A percentile compares a stretch with the other conserved stretches of the same genome.
phyloP scores from a whole-genome alignment of 1,140 invertebrate genomes.

The Drosophila orosa region DNA sequence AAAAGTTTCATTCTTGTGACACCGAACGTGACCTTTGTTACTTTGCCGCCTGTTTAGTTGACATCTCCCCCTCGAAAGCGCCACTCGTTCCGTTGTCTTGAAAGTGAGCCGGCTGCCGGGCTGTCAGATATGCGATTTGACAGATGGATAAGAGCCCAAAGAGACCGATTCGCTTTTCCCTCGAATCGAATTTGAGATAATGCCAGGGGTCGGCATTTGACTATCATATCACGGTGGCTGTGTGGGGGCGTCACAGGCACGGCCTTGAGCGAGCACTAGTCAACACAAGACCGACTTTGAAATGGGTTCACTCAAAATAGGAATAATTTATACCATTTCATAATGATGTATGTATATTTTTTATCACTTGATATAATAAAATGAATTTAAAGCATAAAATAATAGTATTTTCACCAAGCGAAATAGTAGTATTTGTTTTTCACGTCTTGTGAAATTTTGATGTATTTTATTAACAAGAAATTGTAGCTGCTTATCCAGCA shows the following conservation, averaged over 20 bases:
- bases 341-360: no score
- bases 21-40: constrained; percentile 73
- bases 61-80: constrained; percentile 46
- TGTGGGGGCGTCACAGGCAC: constrained; percentile 29
- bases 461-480: no score
- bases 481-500: neutral
- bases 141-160: constrained; percentile 45
- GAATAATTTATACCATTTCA: no score
- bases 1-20: constrained; percentile 59
- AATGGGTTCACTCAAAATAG: neutral
- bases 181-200: constrained; percentile 48
- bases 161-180: constrained; percentile 25
- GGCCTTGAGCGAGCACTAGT: constrained; percentile 37
- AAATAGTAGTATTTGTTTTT: no score
- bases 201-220: constrained; percentile 45
- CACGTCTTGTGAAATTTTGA: no score
- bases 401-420: no score
- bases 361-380: no score
- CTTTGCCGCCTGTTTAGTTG: constrained; percentile 48
- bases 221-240: constrained; percentile 29
- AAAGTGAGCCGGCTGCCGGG: constrained; percentile 50
- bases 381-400: no score
- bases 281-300: neutral
- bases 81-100: constrained; percentile 55
- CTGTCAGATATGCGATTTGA: constrained; percentile 44